Conservation (phyloP, 2,113 vertebrate genomes). For the Scytalopus superciliaris region DNA sequence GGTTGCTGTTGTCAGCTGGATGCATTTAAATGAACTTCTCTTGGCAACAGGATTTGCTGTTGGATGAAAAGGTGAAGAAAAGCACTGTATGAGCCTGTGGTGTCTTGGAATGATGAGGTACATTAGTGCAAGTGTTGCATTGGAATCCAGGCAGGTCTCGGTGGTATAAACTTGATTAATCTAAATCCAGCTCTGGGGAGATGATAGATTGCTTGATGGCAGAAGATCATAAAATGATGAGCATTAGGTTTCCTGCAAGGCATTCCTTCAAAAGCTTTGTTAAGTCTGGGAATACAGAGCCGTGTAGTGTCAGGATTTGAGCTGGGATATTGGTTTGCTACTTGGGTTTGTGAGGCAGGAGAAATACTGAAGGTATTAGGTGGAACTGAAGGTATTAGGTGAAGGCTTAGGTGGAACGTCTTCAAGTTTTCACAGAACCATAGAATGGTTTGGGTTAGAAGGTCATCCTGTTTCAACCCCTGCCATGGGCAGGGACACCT, state of each 20-base stretch:
- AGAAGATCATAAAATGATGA: neutral
- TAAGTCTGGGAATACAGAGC: neutral
- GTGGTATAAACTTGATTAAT: neutral
- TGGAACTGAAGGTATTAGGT: too few species aligned
- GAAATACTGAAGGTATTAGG: too few species aligned
- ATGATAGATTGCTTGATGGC: neutral
- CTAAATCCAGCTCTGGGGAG: neutral
- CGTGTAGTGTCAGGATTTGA: neutral
- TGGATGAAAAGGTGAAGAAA: neutral
- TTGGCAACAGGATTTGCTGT: neutral
- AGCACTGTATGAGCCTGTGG: neutral
- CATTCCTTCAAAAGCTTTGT: neutral
- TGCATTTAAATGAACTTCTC: neutral
- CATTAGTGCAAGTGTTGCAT: neutral
- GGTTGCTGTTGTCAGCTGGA: neutral
- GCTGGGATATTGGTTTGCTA: neutral
- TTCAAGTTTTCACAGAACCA: neutral
- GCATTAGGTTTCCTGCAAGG: neutral
- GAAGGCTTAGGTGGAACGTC: neutral
- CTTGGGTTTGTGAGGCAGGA: neutral
- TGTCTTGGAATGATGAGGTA: neutral
- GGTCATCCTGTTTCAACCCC: accelerated
- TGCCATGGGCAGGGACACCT: neutral
- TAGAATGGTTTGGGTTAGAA: neutral
- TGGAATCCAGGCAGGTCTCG: neutral